Evolutionary conservation across 2,797 vertebrate species (phyloP), one percentile per base, ranked within the genome.

Genomic region (Pampus argenteus): DNA sequence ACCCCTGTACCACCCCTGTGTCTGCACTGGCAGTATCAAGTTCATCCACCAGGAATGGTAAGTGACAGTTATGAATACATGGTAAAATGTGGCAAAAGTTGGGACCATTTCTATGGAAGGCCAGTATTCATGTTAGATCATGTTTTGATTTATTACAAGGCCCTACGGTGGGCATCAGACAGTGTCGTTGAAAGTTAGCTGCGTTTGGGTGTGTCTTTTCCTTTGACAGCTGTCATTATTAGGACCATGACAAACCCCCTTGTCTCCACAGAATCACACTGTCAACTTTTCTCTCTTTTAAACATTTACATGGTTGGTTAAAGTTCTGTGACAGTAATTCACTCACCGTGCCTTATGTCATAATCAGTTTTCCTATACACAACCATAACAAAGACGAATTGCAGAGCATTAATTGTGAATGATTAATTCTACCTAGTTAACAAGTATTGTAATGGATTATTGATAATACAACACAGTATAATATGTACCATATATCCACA

Each of bases 41-140:
- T 99, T 99, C 86, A 99, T 99, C 86, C 98, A 99, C 91, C 98
- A 99, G 88, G 98, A 99, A 95, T 99, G 98, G 98, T 99, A 93
- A 95, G 96, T 93, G 44, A 25, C 29, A 34, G 29, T 6, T 10
- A 23, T 66, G 36, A 40, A 23, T 40, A 44, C 6, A 44, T 44
- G 40, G 40, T 25, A 42, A 38, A 64, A 25, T 61, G 7, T 22
- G 58, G 18, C 17, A 18, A 44, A 44, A 44, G 15, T 17, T 44
- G 17, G 6, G 15, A 44, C 17, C 15, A 44, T 44, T 44, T 8
- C 6, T 44, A 18, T 18, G 40, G 17, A 44, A 44, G 40, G 6
- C 17, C 40, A 18, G 17, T 44, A 18, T 44, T 44, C 15, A 44
- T 44, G 17, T 44, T 44, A 17, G 40, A n/a, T 44, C 40, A 44